Evolutionary conservation across 2,797 vertebrate species (phyloP), one percentile per base, ranked within the genome.

Genomic region (Picus viridis): DNA sequence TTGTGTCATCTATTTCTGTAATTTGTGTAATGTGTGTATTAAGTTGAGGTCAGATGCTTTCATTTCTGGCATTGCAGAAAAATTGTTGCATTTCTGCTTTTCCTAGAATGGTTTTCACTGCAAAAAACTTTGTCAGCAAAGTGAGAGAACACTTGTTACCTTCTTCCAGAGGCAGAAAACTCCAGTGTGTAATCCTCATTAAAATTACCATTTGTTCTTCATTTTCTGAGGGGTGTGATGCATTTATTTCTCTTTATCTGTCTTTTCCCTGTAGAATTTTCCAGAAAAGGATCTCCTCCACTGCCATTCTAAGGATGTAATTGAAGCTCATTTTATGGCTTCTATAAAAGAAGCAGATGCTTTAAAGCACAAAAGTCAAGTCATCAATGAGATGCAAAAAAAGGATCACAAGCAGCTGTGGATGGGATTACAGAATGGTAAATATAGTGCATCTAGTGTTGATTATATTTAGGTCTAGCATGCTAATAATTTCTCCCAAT

Each of bases 391-490:
- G 97, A 99, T 99, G 99, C 99, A 99, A 98, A 99, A 99, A 95
- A 99, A 99, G 97, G 99, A 99, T 98, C 99, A 99, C 97, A 99
- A 99, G 49, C 99, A 99, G 90, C 98, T 99, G 91, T 99, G 99
- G 99, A 99, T 99, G 99, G 99, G 99, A 90, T 98, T 99, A 91
- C 99, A 99, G 97, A 99, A 99, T 54, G 99, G 99, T 99, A 98
- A 97, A 96, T 97, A 89, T 8, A 75, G 15, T 45, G 51, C 26
- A 16, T 77, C 32, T 71, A 67, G 23, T 91, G 45, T 67, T 80
- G 74, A 65, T 77, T 89, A 36, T 29, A 39, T 63, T 83, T 59
- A 75, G 12, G 12, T 86, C 10, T n/a, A 67, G 23, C 32, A 45
- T 63, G 34, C 19, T 82, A 86, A 74, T 58, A 39, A 75, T 53